A percentile compares a stretch with the other conserved stretches of the same genome.
These are phyloP conservation scores for Euleptes europaea DNA, from an alignment of 2,113 vertebrate genomes.

Conservation along the genomic window DNA sequence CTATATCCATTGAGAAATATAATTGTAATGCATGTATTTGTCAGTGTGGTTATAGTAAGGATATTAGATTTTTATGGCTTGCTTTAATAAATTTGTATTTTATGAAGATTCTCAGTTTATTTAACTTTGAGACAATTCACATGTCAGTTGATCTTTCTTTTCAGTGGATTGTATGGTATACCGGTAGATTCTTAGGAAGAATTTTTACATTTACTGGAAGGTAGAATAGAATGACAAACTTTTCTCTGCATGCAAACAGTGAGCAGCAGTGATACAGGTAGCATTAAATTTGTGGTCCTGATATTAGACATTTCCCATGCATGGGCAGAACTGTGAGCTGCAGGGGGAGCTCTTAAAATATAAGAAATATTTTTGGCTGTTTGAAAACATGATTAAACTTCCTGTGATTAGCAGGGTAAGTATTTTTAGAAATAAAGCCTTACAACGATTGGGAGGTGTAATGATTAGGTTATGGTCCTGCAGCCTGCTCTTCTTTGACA, in stretches of 20 bases:
- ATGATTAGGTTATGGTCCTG: not conserved
- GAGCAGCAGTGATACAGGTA: not conserved
- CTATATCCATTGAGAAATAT: not conserved
- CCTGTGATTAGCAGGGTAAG: not conserved
- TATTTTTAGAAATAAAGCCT: conserved; percentile 17
- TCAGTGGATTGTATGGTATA: not conserved
- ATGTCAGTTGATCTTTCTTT: not conserved
- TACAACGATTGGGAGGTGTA: not conserved
- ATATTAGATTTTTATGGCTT: not conserved
- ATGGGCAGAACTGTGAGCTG: not conserved
- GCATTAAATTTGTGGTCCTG: not conserved
- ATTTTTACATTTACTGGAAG: not conserved
- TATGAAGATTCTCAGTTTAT: not conserved
- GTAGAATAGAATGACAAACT: not conserved
- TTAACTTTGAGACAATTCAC: not conserved
- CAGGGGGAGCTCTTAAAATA: not conserved
- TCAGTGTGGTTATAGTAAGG: not conserved
- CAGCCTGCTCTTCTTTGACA: not conserved
- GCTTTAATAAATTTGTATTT: not conserved
- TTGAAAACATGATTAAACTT: conserved; percentile 1
- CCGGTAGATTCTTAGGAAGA: not conserved
- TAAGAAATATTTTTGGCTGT: not conserved
- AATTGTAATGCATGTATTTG: not conserved
- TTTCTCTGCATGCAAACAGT: not conserved
- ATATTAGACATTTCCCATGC: not conserved